Evolutionary conservation across 2,888 invertebrate genomes (phyloP), one percentile per base, ranked within the genome.

Genomic region (Cyclophora albipunctata): DNA sequence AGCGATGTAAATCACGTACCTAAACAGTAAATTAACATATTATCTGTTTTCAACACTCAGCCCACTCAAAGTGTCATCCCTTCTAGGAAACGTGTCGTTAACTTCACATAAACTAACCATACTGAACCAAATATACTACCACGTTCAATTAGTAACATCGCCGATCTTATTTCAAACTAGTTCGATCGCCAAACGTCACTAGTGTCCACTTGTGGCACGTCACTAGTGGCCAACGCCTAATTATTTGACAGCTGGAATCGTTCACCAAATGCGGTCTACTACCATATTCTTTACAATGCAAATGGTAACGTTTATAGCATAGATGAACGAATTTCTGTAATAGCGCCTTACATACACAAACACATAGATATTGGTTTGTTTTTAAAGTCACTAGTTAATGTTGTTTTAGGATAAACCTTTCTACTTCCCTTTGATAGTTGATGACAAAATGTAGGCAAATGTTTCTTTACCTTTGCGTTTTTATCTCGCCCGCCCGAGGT

Each of bases 401-500:
- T 84, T 84, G 73, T 78, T 80, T 83, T 82, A 82, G 81, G 81
- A 85, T 78, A 71, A 51, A 64, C 65, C 70, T 71, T 73, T 67
- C 69, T 75, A 76, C 74, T 73, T 77, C 65, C 63, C 46, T 43
- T 40, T 6, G 34, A 42, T 44, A 45, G 35, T 20, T 20, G 33
- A 20, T 34, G 40, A 48, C 20, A 44, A 37, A 34, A 45, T 3
- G 34, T 42, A 42, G 37, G 37, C 43, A 34, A 43, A 34, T 34
- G 43, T 43, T 37, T 5, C 35, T 45, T 37, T 34, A 4, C 40
- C 3, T 7, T 4, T 42, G 33, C 45, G 46, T n/a, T 49, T 45
- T 45, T 49, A 34, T 44, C 33, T 7, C 37, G 20, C 4, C 5
- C 4, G 37, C 37, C 37, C 5, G 37, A 37, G 37, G 37, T 37